A percentile compares a stretch with the other conserved stretches of the same genome.
Conservation (phyloP, 2,113 vertebrate species). For the Chloropsis hardwickii region DNA sequence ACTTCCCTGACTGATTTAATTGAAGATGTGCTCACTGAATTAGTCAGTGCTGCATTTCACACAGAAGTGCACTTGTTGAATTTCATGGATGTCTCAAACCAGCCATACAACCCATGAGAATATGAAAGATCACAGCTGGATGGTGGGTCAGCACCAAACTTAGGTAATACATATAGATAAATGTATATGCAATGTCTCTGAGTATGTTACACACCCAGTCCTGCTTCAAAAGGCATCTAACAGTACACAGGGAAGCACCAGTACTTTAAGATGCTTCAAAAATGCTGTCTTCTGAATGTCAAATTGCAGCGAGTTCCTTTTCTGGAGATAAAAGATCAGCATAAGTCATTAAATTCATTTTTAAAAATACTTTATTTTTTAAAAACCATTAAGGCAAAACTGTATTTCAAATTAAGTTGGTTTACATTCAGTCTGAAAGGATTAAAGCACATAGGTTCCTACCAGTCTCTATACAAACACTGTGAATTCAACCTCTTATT, state of each 20-base stretch:
- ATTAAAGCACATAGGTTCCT: conserved; percentile 41
- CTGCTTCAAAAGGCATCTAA: not conserved
- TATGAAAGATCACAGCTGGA: not conserved
- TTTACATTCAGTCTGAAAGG: conserved; percentile 76
- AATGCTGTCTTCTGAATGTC: not conserved
- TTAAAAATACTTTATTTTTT: conserved; percentile 78
- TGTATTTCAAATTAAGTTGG: conserved; percentile 62
- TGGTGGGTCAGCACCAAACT: not conserved
- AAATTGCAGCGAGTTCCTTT: not conserved
- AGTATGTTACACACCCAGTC: not conserved
- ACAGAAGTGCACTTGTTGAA: not conserved
- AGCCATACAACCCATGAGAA: not conserved
- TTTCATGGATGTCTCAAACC: not conserved
- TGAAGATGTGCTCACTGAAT: not conserved
- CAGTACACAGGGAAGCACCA: not conserved
- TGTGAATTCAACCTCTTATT: conserved; percentile 4
- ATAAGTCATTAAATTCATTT: not conserved
- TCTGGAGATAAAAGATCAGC: not conserved
- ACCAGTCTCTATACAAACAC: conserved; percentile 50
- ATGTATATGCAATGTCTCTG: not conserved
- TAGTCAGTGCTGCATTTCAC: not conserved
- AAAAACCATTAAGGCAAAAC: conserved; percentile 73
- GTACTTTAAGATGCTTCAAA: not conserved
- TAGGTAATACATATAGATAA: not conserved
- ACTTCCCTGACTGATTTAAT: not conserved